Percentiles rank a stretch among this genome's conserved stretches.
These are phyloP conservation scores for Nibea albiflora DNA, from an alignment of 2,113 vertebrate genomes.

Conservation along the genomic window DNA sequence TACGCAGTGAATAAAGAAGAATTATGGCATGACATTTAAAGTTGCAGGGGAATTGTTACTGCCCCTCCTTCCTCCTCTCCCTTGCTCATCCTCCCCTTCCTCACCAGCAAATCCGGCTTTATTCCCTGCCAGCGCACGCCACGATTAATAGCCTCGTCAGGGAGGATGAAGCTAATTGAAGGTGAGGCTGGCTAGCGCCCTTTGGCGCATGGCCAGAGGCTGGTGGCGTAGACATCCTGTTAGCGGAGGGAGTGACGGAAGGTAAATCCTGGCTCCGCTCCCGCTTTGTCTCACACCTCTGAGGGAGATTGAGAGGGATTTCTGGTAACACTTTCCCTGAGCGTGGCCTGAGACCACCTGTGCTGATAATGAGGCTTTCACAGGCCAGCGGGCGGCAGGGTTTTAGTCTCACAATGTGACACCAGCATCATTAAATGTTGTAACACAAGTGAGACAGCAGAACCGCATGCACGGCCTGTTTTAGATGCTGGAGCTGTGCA, in stretches of 20 bases:
- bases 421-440: slow-evolving; percentile 22
- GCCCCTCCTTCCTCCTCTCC: slow-evolving; percentile 51
- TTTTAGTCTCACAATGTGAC: slow-evolving; percentile 32
- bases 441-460: slow-evolving; percentile 7
- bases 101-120: slow-evolving; percentile 81
- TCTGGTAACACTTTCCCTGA: slow-evolving; percentile 36
- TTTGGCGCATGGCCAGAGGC: slow-evolving; percentile 44
- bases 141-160: slow-evolving; percentile 78
- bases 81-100: slow-evolving; percentile 51
- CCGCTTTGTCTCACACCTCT: slow-evolving; percentile 61
- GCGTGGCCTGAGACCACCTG: slow-evolving; percentile 26
- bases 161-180: slow-evolving; percentile 81
- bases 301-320: slow-evolving; percentile 40
- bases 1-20: background rate
- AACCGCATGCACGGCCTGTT: background rate
- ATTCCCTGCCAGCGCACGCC: slow-evolving; percentile 66
- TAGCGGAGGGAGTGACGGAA: slow-evolving; percentile 33
- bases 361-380: slow-evolving; percentile 18
- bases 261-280: slow-evolving; percentile 42
- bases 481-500: background rate
- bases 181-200: slow-evolving; percentile 58
- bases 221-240: slow-evolving; percentile 57
- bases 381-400: slow-evolving; percentile 15
- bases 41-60: slow-evolving; percentile 1
- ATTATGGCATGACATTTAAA: slow-evolving; percentile 13